Percentiles rank a stretch among this genome's conserved stretches.
Conservation (phyloP, 1,140 invertebrate genomes). For the Drosophila arizonae region DNA sequence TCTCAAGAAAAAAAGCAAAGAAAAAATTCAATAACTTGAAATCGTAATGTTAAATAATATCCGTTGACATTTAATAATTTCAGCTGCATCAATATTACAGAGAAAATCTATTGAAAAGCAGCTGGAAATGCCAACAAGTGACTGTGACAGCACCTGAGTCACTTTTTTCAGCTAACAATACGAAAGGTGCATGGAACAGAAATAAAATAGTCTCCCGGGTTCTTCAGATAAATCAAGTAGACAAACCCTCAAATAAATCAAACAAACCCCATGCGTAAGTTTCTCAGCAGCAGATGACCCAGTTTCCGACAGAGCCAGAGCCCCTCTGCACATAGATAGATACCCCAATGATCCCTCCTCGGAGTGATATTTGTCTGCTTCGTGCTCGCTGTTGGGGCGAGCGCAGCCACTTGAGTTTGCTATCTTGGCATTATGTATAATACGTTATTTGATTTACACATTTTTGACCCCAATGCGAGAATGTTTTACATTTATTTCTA, state of each 20-base stretch:
- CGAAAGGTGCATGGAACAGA: constrained; percentile 28
- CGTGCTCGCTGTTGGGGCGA: neutral
- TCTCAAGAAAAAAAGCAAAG: too few relatives aligned
- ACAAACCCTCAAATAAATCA: constrained; percentile 69
- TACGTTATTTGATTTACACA: constrained; percentile 64
- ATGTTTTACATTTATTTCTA: constrained; percentile 59
- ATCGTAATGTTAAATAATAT: neutral
- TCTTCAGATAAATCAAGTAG: constrained; percentile 66
- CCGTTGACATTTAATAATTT: neutral
- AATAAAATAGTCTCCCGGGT: constrained; percentile 48
- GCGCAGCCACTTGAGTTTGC: neutral
- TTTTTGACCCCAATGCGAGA: constrained; percentile 67
- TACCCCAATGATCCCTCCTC: constrained; percentile 22
- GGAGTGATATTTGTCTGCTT: neutral
- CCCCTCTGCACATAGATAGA: constrained; percentile 8
- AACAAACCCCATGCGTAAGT: constrained; percentile 44
- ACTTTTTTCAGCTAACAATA: neutral
- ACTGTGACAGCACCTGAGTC: constrained; percentile 25
- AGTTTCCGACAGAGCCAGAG: constrained; percentile 44
- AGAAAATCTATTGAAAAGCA: constrained; percentile 16
- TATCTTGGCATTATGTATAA: constrained; percentile 6
- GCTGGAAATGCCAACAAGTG: constrained; percentile 14
- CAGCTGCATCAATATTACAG: neutral
- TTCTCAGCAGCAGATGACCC: constrained; percentile 57
- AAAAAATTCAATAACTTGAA: too few relatives aligned